Evolutionary conservation across 2,888 invertebrate species (phyloP), one percentile per base, ranked within the genome.

Genomic region (Acanthacorydalis orientalis): DNA sequence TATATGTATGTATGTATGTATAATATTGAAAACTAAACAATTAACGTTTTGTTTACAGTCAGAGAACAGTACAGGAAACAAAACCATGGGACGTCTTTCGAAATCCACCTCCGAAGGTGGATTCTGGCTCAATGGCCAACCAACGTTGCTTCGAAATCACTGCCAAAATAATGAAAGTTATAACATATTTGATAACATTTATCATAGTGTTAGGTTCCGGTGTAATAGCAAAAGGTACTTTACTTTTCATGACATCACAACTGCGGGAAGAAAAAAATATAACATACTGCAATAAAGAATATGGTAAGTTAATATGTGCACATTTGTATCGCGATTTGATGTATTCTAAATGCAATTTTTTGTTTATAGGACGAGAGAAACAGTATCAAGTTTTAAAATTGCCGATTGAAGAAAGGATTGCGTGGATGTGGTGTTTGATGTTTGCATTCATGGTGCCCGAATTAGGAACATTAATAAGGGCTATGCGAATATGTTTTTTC

Each of bases 81-180:
- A 89, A 89, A 80, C 86, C 84, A 78, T 95, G 95, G 95, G 93
- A 95, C 75, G 91, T 93, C 50, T 95, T 95, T 72, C 74, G 91
- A 61, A 84, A 90, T 66, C 83, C 91, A 56, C 92, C 93, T 9
- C 82, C 82, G 57, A 87, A 89, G 67, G 79, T 81, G 68, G 87
- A 88, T 68, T 84, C 84, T 55, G 87, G 88, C 53, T 89, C 89
- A 46, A 86, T 86, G 78, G 87, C 86, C 56, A 85, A 81, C 62
- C 87, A 89, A 67, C 80, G 80, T 64, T 90, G 88, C 65, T 72
- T 90, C 62, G 87, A 89, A 57, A 72, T 86, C 60, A 85, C 87
- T 33, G 83, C 89, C 46, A 85, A 86, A 65, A 69, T 87, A 57
- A 74, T 87, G 56, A 90, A 90, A 72, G 75, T 89, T 52, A 61